A percentile compares a stretch with the other conserved stretches of the same genome.
These are phyloP conservation scores for Aplysia californica DNA, from an alignment of 1,140 invertebrate genomes.

Conservation along the genomic window DNA sequence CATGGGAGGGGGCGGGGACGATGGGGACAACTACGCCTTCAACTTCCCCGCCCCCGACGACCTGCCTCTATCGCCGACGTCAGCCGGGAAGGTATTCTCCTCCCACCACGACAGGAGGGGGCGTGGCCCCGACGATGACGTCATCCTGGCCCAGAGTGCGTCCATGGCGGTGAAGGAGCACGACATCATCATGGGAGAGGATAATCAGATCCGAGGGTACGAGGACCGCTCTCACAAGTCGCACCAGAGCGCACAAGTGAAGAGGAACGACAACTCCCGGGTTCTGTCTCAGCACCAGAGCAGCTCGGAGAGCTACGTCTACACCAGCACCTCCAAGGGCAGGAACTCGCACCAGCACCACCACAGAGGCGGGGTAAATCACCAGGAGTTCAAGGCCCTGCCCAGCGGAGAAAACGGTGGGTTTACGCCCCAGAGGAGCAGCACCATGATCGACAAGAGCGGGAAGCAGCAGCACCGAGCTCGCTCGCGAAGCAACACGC, in stretches of 20 bases:
- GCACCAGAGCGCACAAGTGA: not conserved
- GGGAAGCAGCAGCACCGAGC: not conserved
- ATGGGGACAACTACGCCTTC: slow-evolving; percentile 6
- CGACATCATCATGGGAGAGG: not conserved
- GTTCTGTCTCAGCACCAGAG: no score
- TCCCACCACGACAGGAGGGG: no score
- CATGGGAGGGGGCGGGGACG: slow-evolving; percentile 8
- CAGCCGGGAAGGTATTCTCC: not conserved
- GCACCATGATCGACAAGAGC: slow-evolving; percentile 10
- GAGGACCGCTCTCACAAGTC: not conserved
- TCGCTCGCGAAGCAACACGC: not conserved
- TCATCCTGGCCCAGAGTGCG: not conserved
- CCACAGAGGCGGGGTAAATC: no score
- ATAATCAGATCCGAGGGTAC: not conserved
- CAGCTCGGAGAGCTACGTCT: not conserved
- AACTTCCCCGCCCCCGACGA: slow-evolving; percentile 13
- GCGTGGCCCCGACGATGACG: not conserved
- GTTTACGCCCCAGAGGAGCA: slow-evolving; percentile 20
- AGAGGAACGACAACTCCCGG: no score
- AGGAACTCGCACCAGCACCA: not conserved
- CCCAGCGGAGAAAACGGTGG: not conserved
- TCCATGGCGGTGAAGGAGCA: not conserved
- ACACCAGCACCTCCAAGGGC: not conserved
- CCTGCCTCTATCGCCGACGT: not conserved
- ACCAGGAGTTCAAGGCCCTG: not conserved